These are phyloP conservation scores for Ptychoptera contaminata DNA, from an alignment of 2,888 invertebrate genomes.

Conservation along the genomic window DNA sequence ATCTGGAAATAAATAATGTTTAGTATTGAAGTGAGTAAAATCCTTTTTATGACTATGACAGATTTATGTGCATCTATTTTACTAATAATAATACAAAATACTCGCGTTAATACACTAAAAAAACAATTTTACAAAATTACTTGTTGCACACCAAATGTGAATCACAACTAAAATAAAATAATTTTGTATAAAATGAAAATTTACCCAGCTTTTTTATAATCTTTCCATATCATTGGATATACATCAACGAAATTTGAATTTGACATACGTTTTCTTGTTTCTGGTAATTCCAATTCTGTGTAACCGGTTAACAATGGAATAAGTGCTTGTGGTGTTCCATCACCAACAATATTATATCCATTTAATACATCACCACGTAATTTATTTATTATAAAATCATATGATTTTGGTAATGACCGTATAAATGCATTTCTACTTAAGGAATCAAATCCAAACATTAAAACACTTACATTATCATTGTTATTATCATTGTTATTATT, in stretches of 20 bases:
- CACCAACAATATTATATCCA: slow-evolving; percentile 74
- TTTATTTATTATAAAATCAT: slow-evolving; percentile 45
- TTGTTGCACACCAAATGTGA: too few species aligned
- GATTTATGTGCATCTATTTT: too few species aligned
- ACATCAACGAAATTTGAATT: slow-evolving; percentile 51
- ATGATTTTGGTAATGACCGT: slow-evolving; percentile 60
- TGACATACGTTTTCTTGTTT: slow-evolving; percentile 53
- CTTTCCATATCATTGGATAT: slow-evolving; percentile 78
- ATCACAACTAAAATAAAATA: slow-evolving; percentile 17
- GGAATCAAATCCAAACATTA: slow-evolving; percentile 83
- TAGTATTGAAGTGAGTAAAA: too few species aligned
- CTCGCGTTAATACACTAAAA: too few species aligned
- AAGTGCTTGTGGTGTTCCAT: slow-evolving; percentile 74
- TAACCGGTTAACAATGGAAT: slow-evolving; percentile 77
- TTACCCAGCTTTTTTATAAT: slow-evolving; percentile 46
- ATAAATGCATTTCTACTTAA: slow-evolving; percentile 69
- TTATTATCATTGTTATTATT: background rate
- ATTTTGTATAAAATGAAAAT: slow-evolving; percentile 16
- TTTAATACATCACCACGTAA: slow-evolving; percentile 48
- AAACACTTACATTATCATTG: slow-evolving; percentile 37
- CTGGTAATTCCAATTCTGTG: slow-evolving; percentile 74
- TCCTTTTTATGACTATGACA: too few species aligned
- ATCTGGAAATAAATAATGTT: slow-evolving; percentile 16
- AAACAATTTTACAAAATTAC: too few species aligned
- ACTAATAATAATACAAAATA: too few species aligned